A percentile compares a stretch with the other conserved stretches of the same genome.
Conservation (phyloP, 2,888 invertebrate genomes). For the Lycaena phlaeas region DNA sequence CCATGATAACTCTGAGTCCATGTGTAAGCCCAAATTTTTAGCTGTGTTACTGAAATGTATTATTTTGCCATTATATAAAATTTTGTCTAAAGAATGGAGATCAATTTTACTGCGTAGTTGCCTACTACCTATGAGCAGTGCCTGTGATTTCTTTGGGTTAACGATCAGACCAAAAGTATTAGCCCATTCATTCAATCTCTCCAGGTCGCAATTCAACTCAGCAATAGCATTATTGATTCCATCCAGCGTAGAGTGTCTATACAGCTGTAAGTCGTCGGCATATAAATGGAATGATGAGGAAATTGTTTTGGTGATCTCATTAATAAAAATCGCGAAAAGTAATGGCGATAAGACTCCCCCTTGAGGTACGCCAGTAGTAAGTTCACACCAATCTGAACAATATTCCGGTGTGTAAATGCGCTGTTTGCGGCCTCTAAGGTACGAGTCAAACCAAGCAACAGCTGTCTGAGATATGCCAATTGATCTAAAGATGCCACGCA, state of each 20-base stretch:
- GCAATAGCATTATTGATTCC: neutral
- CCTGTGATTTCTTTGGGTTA: neutral
- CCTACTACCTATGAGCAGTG: neutral
- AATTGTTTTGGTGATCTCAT: too few species aligned
- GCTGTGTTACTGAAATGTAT: neutral
- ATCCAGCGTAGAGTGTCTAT: neutral
- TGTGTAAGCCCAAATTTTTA: neutral
- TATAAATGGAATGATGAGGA: neutral
- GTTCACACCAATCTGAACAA: neutral
- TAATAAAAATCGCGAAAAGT: too few species aligned
- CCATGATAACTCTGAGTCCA: neutral
- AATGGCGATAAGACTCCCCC: neutral
- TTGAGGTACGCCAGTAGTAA: neutral
- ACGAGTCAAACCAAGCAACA: neutral
- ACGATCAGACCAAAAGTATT: neutral
- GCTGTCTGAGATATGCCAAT: neutral
- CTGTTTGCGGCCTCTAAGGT: neutral
- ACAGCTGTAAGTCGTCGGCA: neutral
- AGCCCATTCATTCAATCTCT: neutral
- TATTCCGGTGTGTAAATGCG: neutral
- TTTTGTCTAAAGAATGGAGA: neutral
- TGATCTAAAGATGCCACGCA: neutral
- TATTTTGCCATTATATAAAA: neutral
- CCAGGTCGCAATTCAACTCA: neutral
- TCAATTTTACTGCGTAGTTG: neutral